Evolutionary conservation across 2,113 vertebrate genomes (phyloP), one percentile per base, ranked within the genome.

Genomic region (Urocynchramus pylzowi): DNA sequence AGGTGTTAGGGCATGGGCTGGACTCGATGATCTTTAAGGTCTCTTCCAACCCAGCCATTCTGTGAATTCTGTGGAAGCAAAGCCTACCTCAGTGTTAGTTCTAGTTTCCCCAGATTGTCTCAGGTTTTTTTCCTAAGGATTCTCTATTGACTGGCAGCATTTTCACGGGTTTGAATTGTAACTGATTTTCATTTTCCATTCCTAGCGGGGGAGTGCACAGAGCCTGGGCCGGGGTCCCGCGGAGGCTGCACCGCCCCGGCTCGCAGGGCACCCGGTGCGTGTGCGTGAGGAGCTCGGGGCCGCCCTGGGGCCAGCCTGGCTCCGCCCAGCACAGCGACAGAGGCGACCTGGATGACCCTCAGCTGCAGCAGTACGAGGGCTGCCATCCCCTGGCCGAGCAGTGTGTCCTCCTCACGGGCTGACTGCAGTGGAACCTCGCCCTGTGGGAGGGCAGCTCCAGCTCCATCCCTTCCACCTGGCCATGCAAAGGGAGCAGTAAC

Each of bases 151-250:
- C 33, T 56, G 47, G 80, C 52, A 75, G 16, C 20, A 2, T 27
- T 89, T 45, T 9, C 59, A 9, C 0, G 6, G 4, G 16, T 28
- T 45, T 39, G 54, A n/a, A 3, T 8, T 37, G 39, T 63, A 20
- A 70, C 39, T 31, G 7, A 1, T 70, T 84, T 47, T 49, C 7
- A 20, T 59, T 78, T 90, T 97, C n/a, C 87, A 1, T 95, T 63
- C 67, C 3, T 31, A 99, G 99, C 11, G 99, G 99, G 37, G 99
- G 99, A 23, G 98, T 99, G 81, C 92, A 57, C 31, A 97, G 99
- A 95, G 97, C 94, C 78, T 99, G 99, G 99, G 90, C 64, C 0
- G 99, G 99, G 0, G 99, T 99, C 28, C 99, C 99, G 7, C 98
- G 99, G 85, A 98, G 98, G 95, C 97, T 99, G 50, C 99, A 98